Conservation (phyloP, 2,888 invertebrate genomes). For the Anodontia alba region DNA sequence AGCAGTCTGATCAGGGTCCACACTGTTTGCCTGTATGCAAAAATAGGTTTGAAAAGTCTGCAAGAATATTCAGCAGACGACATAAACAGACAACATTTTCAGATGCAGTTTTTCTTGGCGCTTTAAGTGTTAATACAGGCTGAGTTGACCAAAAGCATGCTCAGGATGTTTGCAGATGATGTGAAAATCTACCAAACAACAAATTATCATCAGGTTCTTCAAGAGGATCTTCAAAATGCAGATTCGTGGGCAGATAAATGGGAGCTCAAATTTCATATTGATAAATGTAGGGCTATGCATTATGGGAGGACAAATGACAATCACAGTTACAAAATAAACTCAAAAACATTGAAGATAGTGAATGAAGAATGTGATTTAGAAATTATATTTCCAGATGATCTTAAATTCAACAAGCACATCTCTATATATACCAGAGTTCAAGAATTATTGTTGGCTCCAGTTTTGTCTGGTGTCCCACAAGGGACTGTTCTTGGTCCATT, state of each 20-base stretch:
- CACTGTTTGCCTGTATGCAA: no score
- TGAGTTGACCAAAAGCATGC: background rate
- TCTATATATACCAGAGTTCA: background rate
- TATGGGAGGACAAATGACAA: constrained; percentile 25
- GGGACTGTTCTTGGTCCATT: no score
- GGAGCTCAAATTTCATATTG: constrained; percentile 27
- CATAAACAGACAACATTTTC: no score
- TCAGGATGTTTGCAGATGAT: constrained; percentile 27
- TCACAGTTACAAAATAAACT: constrained; percentile 24
- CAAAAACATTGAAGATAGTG: background rate
- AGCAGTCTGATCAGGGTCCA: no score
- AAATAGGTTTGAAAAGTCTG: no score
- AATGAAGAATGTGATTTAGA: constrained; percentile 15
- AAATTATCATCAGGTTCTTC: constrained; percentile 1
- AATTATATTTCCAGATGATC: constrained; percentile 23
- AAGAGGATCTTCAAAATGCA: background rate
- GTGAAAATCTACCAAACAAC: constrained; percentile 16
- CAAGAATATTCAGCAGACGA: no score
- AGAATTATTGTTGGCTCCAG: no score
- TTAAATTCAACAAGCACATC: constrained; percentile 32
- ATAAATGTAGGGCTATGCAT: constrained; percentile 30
- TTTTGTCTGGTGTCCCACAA: no score
- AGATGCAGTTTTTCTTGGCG: no score
- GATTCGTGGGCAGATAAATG: constrained; percentile 18
- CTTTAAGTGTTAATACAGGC: no score